A percentile compares a stretch with the other conserved stretches of the same genome.
phyloP scores from a whole-genome alignment of 2,888 invertebrate species.

The Plusia festucae region DNA sequence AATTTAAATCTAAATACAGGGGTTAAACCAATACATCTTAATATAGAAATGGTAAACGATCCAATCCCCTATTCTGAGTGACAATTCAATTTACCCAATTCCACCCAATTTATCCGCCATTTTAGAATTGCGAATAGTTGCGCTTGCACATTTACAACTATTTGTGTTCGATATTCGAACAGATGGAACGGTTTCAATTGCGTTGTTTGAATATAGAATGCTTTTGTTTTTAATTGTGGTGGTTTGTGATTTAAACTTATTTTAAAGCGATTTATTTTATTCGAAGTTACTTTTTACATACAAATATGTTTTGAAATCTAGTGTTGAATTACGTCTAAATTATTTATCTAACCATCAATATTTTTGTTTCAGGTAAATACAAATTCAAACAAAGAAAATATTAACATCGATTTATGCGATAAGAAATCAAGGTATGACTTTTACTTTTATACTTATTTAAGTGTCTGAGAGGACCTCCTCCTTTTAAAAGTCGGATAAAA shows the following conservation, averaged over 20 bases:
- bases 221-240: background rate
- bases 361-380: conserved; percentile 38
- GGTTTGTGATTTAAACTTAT: background rate
- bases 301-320: no score
- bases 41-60: conserved; percentile 32
- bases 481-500: background rate
- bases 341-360: background rate
- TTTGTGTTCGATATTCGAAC: conserved; percentile 9
- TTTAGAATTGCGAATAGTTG: conserved; percentile 20
- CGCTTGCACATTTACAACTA: background rate
- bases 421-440: no score
- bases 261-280: no score
- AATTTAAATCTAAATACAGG: conserved; percentile 34
- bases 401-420: no score
- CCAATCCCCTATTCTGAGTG: conserved; percentile 33
- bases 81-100: conserved; percentile 50
- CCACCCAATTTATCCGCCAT: conserved; percentile 49
- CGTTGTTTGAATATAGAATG: background rate
- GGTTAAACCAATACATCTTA: conserved; percentile 38
- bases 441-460: no score
- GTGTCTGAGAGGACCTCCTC: background rate
- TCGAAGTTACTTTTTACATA: no score
- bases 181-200: conserved; percentile 8
- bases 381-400: background rate
- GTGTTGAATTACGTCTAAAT: background rate